Evolutionary conservation across 2,797 vertebrate species (phyloP).

Genomic region (Etheostoma perlongum): DNA sequence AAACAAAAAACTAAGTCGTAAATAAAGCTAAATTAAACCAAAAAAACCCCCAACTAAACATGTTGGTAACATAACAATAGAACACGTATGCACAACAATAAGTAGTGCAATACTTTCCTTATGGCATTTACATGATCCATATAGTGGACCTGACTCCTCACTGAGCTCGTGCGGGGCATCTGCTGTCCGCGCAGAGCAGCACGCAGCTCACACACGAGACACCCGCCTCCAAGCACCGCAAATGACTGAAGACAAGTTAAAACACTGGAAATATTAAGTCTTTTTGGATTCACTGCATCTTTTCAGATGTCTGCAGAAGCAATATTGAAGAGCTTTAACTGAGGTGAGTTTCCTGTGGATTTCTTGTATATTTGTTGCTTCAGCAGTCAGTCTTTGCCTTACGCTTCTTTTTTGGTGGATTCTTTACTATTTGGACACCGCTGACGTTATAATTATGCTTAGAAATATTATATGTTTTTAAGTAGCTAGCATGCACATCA

Average conservation of each 20-base stretch:
- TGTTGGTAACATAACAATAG: too few relatives aligned
- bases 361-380: not conserved
- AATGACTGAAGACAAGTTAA: conserved; percentile 6
- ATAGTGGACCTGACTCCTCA: not conserved
- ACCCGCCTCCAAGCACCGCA: conserved; percentile 12
- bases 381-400: not conserved
- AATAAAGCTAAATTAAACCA: too few relatives aligned
- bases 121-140: not conserved
- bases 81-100: not conserved
- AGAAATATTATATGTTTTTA: not conserved
- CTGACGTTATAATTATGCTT: not conserved
- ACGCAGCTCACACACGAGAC: conserved; percentile 12
- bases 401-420: not conserved
- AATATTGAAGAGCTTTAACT: conserved; percentile 1
- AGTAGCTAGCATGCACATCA: not conserved
- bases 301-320: conserved; percentile 23
- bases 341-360: conserved; percentile 51
- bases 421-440: not conserved
- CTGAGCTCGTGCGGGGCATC: conserved; percentile 63
- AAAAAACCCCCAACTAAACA: too few relatives aligned
- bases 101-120: not conserved
- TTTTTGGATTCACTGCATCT: not conserved
- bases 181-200: conserved; percentile 58
- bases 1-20: not conserved
- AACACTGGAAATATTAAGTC: not conserved